Base-by-base conservation (phyloP, 2,113 vertebrate species). In the Chionodraco myersi region DNA sequence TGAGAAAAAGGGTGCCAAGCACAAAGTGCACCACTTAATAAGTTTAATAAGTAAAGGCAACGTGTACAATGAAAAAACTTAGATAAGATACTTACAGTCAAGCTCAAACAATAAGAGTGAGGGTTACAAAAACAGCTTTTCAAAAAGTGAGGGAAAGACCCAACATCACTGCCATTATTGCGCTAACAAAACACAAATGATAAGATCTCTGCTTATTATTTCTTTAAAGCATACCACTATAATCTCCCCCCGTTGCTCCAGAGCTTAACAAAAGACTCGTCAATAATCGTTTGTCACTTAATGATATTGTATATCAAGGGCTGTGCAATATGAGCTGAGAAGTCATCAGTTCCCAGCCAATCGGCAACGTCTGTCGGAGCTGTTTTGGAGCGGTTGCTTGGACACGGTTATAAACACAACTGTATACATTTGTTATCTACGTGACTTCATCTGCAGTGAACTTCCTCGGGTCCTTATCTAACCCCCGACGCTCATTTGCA, bases 321-420 rank as follows among this genome's bases (percentile, higher is more conserved):
- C 75, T 23, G 23, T 16, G 62, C 67, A 58, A 56, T 62, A 62
- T 30, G 45, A 66, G 65, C 48, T n/a, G 30, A 60, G 69, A 13
- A 57, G 58, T 74, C 77, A 34, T 6, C 72, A 77, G 53, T 84
- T 61, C 68, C 41, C 10, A n/a, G 68, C 75, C 68, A 82, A 62
- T 83, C 83, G 65, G 10, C 45, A 16, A 7, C 0, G 53, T 45
- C 51, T 18, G 14, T 21, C 48, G 9, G 60, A 73, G 72, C 10
- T 52, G 58, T 76, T 21, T 75, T 34, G 60, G 52, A 70, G 59
- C 2, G 10, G 88, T 90, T 84, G 83, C 82, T 11, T 8, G 64
- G 84, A 91, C 52, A 82, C 84, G 0, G 67, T 26, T 58, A 64
- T 60, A 65, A 84, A 90, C 80, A 90, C 59, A 49, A 52, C 79